Evolutionary conservation across 1,140 invertebrate species (phyloP), one percentile per base, ranked within the genome.

Genomic region (Pachyrhynchus sulphureomaculatus): DNA sequence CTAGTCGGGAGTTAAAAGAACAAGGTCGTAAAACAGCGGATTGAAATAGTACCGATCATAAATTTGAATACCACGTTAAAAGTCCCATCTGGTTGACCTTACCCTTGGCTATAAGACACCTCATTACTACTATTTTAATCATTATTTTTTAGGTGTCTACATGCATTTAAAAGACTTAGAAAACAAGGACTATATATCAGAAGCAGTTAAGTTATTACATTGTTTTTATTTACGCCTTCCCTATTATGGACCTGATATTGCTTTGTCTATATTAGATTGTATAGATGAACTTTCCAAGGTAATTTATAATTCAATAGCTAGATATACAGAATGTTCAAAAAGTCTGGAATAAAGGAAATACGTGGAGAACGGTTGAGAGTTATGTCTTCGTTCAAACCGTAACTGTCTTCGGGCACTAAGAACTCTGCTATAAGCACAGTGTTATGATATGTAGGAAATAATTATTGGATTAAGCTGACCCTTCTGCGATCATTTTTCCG

Each of bases 231-330:
- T 67, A 13, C 13, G 29, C 24, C 44, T 63, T 23, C 58, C 55
- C 9, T 67, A 66, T 36, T 78, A 72, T 55, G 76, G 78, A 2
- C 65, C 73, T 12, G 17, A 62, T 1, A 64, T 75, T n/a, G 58
- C 72, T 18, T 32, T 75, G 17, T 64, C 64, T 4, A 68, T 78
- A 29, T 52, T 79, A 6, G 62, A 74, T 37, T 77, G 75, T 26
- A 56, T 79, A 2, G 72, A 70, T 47, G 52, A 53, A 54, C 64
- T 77, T 9, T 65, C 70, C 42, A 59, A 68, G 37, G 65, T 74
- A 24, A 66, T 57, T 67, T 49, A 1, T 32, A 64, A 21, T 52
- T 15, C 18, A 42, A 24, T 48, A 12, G 0, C 17, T 48, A 18
- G 10, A 26, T 48, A 26, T n/a, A 20, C 15, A 12, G 21, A 18